phyloP scores from a whole-genome alignment of 2,113 vertebrate species.

The Oryzias melastigma region DNA sequence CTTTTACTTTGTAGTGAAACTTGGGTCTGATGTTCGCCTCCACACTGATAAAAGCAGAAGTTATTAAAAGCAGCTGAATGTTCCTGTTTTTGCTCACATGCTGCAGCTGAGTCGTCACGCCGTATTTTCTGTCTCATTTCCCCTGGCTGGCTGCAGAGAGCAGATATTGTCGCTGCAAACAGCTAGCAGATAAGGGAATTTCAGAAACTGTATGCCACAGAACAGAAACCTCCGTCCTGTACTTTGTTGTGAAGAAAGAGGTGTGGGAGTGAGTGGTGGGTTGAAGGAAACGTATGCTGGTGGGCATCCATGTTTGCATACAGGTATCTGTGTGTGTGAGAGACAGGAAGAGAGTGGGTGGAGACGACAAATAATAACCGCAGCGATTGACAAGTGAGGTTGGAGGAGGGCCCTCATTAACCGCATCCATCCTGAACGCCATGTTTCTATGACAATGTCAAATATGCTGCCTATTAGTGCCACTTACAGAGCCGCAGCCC shows the following conservation, averaged over 20 bases:
- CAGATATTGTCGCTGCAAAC: not conserved
- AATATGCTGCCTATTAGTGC: conserved; percentile 75
- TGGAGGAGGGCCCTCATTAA: conserved; percentile 64
- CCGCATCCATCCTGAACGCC: conserved; percentile 52
- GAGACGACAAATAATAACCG: conserved; percentile 62
- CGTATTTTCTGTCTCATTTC: not conserved
- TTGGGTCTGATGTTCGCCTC: not conserved
- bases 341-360: conserved; percentile 26
- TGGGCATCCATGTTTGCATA: conserved; percentile 6
- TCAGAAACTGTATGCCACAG: conserved; percentile 3
- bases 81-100: conserved; percentile 1
- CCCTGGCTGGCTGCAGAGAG: not conserved
- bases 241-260: not conserved
- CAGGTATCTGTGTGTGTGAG: conserved; percentile 17
- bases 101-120: not conserved
- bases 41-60: not conserved
- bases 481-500: conserved; percentile 65
- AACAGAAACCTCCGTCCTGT: conserved; percentile 13
- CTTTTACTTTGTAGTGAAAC: not conserved
- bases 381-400: conserved; percentile 62
- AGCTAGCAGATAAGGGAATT: not conserved
- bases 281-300: conserved; percentile 15
- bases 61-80: conserved; percentile 6
- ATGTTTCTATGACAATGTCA: conserved; percentile 73
- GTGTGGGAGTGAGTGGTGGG: conserved; percentile 27